These are phyloP conservation scores for Austrofundulus limnaeus DNA, from an alignment of 2,113 vertebrate species.

Conservation along the genomic window DNA sequence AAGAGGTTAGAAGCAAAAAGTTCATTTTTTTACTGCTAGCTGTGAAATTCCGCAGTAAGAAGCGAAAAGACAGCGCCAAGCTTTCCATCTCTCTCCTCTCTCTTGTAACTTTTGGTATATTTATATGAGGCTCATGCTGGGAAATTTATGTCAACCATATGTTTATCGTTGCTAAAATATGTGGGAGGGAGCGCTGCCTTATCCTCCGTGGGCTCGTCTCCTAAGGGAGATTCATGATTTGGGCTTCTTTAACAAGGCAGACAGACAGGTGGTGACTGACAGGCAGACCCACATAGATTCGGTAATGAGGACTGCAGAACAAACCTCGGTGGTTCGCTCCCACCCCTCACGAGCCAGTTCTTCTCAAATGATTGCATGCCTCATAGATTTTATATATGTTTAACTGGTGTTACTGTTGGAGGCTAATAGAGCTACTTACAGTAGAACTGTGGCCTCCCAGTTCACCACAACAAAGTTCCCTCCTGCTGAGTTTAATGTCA, in stretches of 20 bases:
- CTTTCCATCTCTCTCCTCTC: constrained; percentile 34
- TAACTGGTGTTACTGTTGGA: constrained; percentile 43
- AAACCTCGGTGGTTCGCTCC: constrained; percentile 36
- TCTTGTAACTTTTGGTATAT: constrained; percentile 58
- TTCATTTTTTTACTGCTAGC: constrained; percentile 41
- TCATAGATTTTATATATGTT: constrained; percentile 65
- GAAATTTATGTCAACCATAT: constrained; percentile 59
- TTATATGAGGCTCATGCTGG: constrained; percentile 56
- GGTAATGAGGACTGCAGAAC: constrained; percentile 69
- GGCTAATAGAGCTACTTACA: constrained; percentile 46
- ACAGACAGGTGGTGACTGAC: constrained; percentile 74
- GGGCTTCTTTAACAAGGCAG: constrained; percentile 62
- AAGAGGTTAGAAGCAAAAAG: constrained; percentile 33
- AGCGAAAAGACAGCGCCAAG: constrained; percentile 43
- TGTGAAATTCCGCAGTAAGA: constrained; percentile 60
- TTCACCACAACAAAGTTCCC: constrained; percentile 3
- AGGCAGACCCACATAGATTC: constrained; percentile 57
- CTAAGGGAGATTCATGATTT: constrained; percentile 61
- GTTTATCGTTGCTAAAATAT: constrained; percentile 60
- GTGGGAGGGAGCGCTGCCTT: constrained; percentile 41
- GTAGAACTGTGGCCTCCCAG: not conserved
- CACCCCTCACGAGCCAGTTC: constrained; percentile 7
- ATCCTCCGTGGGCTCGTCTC: constrained; percentile 53
- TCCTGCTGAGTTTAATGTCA: not conserved
- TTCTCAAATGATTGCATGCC: constrained; percentile 64